A percentile compares a stretch with the other conserved stretches of the same genome.
Conservation (phyloP, 1,140 invertebrate species). For the Drosophila prosaltans region DNA sequence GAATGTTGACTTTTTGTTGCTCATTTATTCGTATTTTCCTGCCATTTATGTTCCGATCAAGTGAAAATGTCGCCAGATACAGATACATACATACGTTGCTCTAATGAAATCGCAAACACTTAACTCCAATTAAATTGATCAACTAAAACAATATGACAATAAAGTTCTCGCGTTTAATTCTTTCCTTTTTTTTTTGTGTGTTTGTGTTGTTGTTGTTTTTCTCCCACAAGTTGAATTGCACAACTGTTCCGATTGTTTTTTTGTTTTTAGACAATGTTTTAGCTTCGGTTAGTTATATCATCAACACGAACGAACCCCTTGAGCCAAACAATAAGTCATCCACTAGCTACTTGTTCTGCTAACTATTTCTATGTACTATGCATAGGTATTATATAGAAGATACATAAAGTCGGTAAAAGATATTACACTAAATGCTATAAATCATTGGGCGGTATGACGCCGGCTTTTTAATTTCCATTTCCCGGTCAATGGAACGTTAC, state of each 20-base stretch:
- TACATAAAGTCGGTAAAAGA: background rate
- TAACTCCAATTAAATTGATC: slow-evolving; percentile 14
- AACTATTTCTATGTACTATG: background rate
- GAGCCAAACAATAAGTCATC: slow-evolving; percentile 8
- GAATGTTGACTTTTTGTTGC: slow-evolving; percentile 34
- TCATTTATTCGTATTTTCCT: slow-evolving; percentile 1
- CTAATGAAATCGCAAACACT: slow-evolving; percentile 29
- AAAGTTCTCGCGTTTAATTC: slow-evolving; percentile 18
- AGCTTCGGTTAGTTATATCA: slow-evolving; percentile 39
- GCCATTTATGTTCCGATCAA: slow-evolving; percentile 1
- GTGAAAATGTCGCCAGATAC: slow-evolving; percentile 17
- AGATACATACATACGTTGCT: background rate
- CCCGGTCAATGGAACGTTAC: slow-evolving; percentile 40
- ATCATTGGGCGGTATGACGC: slow-evolving; percentile 3
- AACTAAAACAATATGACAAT: slow-evolving; percentile 36
- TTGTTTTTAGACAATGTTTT: slow-evolving; percentile 46
- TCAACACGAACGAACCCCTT: slow-evolving; percentile 7
- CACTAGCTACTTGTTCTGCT: background rate
- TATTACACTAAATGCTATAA: slow-evolving; percentile 1
- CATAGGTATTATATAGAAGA: background rate
- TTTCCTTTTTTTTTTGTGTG: slow-evolving; percentile 13
- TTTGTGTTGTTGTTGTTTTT: slow-evolving; percentile 8
- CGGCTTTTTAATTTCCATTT: slow-evolving; percentile 34
- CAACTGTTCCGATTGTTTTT: slow-evolving; percentile 57
- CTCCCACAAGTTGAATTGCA: slow-evolving; percentile 42